Evolutionary conservation across 2,113 vertebrate species (phyloP).

Genomic region (Anolis carolinensis): DNA sequence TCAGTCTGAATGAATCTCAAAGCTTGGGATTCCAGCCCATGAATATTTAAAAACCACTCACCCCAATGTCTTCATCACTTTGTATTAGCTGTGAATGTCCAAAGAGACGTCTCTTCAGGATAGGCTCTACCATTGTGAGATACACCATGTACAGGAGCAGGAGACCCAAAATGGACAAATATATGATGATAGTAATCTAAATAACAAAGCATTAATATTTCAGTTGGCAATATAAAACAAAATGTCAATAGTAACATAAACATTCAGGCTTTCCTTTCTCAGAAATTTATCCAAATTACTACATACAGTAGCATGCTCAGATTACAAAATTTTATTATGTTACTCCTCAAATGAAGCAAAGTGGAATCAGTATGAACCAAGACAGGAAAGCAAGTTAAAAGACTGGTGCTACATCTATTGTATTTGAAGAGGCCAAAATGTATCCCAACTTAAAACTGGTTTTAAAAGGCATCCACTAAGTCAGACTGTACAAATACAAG

Average conservation of each 20-base stretch:
- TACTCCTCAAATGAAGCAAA: not conserved
- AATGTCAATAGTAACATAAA: not conserved
- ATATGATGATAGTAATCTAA: constrained; percentile 96
- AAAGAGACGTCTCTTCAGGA: constrained; percentile 94
- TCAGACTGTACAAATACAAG: not conserved
- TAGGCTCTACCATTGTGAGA: constrained; percentile 93
- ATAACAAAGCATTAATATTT: constrained; percentile 46
- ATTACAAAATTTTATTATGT: not conserved
- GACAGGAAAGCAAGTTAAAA: not conserved
- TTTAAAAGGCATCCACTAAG: not conserved
- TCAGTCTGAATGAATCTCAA: not conserved
- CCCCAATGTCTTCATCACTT: constrained; percentile 93
- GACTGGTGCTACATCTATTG: not conserved
- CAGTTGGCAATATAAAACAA: not conserved
- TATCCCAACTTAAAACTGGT: not conserved
- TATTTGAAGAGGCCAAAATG: not conserved
- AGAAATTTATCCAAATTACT: not conserved
- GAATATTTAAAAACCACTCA: constrained; percentile 70
- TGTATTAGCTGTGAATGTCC: constrained; percentile 96
- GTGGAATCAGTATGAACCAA: not conserved
- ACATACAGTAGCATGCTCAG: not conserved
- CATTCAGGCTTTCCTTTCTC: not conserved
- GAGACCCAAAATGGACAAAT: constrained; percentile 94
- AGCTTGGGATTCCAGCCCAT: not conserved
- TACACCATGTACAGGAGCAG: constrained; percentile 98